Evolutionary conservation across 2,113 vertebrate species (phyloP), one percentile per base, ranked within the genome.

Genomic region (Poicephalus gulielmi): DNA sequence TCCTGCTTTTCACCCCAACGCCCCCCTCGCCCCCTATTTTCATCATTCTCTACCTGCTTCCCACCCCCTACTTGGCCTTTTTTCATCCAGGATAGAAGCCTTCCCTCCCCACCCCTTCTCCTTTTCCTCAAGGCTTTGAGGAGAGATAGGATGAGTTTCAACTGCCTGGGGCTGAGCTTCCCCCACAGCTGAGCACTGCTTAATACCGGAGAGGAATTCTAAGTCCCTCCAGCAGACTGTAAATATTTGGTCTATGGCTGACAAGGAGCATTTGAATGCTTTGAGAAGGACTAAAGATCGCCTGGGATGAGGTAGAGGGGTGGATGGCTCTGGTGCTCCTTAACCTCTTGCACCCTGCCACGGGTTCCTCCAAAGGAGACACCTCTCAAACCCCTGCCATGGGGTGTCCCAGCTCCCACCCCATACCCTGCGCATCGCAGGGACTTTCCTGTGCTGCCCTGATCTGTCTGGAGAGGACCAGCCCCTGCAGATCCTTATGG

Each of bases 271-370:
- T 71, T 50, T 57, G 64, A 64, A 19, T 5, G 20, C 57, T 84
- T 64, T 17, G 47, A 57, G 73, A 37, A 24, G 19, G 35, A 8
- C 33, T 30, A 75, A 33, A 60, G 44, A 44, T 68, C 18, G 3
- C 37, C 10, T 0, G 1, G 78, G 60, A 16, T 27, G 50, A 88
- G 35, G 20, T 49, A 73, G 47, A 4, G 50, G 69, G 23, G 17
- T 1, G 7, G 30, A 6, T 49, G 68, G 33, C 5, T 68, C 6
- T 0, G 46, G 18, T 0, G 12, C 33, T 68, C 39, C 63, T n/a
- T 11, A 75, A 11, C 15, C 28, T 28, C 39, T 24, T 7, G 53
- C 46, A 73, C 30, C 30, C 23, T 57, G 69, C 9, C 2, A 9
- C 12, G 9, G 7, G 31, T 10, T 55, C 22, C 37, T 37, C 57